Evolutionary conservation across 2,888 invertebrate genomes (phyloP).

Genomic region (Vesta saturnalis): DNA sequence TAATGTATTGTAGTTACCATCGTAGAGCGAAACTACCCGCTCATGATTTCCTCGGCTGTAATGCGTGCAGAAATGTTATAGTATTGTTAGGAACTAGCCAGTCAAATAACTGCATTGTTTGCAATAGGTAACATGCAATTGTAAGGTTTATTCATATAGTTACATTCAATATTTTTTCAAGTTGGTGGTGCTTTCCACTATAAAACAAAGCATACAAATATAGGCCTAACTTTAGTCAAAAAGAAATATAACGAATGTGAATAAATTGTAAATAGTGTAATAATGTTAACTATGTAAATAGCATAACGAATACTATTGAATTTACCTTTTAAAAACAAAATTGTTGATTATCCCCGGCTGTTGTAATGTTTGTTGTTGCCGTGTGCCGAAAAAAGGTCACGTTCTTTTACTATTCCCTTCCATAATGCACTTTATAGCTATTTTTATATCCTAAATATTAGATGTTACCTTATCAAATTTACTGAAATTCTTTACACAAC

Average conservation of each 20-base stretch:
- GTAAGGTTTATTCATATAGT: constrained; percentile 17
- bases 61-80: constrained; percentile 17
- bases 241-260: constrained; percentile 45
- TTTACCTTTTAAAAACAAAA: constrained; percentile 47
- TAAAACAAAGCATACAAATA: constrained; percentile 59
- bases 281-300: constrained; percentile 55
- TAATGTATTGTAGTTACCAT: constrained; percentile 24
- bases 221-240: constrained; percentile 57
- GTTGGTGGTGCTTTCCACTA: constrained; percentile 55
- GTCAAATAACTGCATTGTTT: constrained; percentile 19
- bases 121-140: constrained; percentile 27
- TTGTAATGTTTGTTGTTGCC: constrained; percentile 56
- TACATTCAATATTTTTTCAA: constrained; percentile 28
- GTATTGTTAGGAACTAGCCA: constrained; percentile 29
- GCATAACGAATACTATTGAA: constrained; percentile 40
- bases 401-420: constrained; percentile 49
- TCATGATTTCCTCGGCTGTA: constrained; percentile 16
- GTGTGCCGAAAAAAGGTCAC: constrained; percentile 45
- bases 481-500: constrained; percentile 52
- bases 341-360: constrained; percentile 58
- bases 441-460: constrained; percentile 59
- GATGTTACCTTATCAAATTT: constrained; percentile 56
- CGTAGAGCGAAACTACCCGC: constrained; percentile 14
- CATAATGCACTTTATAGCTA: constrained; percentile 52
- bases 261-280: constrained; percentile 50